Base-by-base conservation (phyloP, 2,888 invertebrate species). In the Chrysolina oricalcia region DNA sequence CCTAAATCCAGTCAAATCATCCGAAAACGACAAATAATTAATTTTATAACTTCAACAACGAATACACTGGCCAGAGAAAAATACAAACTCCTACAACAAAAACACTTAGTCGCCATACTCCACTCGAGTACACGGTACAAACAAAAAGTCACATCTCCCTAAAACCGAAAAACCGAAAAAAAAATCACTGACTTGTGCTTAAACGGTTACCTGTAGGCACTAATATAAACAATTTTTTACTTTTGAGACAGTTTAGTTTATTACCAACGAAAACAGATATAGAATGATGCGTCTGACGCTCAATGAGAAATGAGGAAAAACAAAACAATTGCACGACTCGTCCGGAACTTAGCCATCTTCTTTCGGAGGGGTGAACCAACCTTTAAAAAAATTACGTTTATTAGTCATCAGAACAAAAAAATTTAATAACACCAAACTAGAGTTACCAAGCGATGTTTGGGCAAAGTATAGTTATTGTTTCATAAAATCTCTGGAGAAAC, bases 361-460 rank as follows among this genome's bases (percentile, higher is more conserved):
- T 89, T 96, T 96, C 41, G 96, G 96, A 72, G 96, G 96, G 85
- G 96, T 96, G 89, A 96, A 96, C 96, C 96, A 96, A 83, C 96
- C 96, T 96, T 90, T 15, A 91, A 92, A 82, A 75, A 78, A 85
- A 67, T 48, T 17, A 17, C n/a, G 17, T 48, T n/a, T 19, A 15
- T 43, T 40, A 17, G 64, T 63, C 35, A 43, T n/a, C 6, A n/a
- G 21, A 23, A 27, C 17, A 48, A 48, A 17, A 35, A 8, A 35
- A n/a, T n/a, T n/a, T n/a, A 35, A 35, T 35, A 0, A 35, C 35
- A 35, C 35, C 35, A 35, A 0, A 35, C 35, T 35, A 8, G 8
- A 6, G 35, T 35, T 27, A 5, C 8, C 35, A 8, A 8, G 35
- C 0, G 8, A 35, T 6, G 8, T 8, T 6, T 0, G 3, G 35